Base-by-base conservation (phyloP, 1,140 invertebrate species). In the Zeugodacus cucurbitae region DNA sequence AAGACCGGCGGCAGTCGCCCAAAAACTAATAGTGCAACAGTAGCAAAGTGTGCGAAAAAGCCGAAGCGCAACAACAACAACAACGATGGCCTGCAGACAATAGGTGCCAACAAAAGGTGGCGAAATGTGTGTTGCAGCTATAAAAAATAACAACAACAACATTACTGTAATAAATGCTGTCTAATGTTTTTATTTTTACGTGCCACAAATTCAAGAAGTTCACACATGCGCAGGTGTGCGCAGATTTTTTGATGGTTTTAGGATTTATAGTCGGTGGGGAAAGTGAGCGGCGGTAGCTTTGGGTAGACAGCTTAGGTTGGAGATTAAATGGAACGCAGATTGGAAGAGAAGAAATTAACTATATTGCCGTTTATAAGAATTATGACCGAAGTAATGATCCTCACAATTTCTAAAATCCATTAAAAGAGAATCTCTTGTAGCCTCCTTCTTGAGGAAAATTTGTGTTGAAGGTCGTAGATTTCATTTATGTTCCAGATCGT, bases 11-110 rank as follows among this genome's bases (percentile, higher is more conserved):
- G 67, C 32, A 67, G 64, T 29, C n/a, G n/a, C 5, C 2, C 32
- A 11, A 26, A 29, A 34, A 26, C n/a, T 58, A 64, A 22, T 17
- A 41, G 59, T 32, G 44, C 59, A 87, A 87, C 37, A 87, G 64
- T 67, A 44, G 59, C 37, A 44, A 88, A 88, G 82, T 88, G 62
- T 64, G 70, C 17, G n/a, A 37, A 88, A 44, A 88, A 86, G 58
- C 44, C 17, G 34, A 48, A 5, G 2, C n/a, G n/a, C n/a, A n/a
- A n/a, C n/a, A n/a, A n/a, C n/a, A n/a, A n/a, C n/a, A n/a, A n/a
- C 34, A 82, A 48, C 70, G 48, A 82, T 48, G n/a, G 7, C 17
- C 14, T 17, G 10, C 41, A 62, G 22, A 82, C 41, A 48, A 82
- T 82, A 48, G 74, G 22, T 26, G 37, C 17, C 17, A 37, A 26